Evolutionary conservation across 2,797 vertebrate species (phyloP).

Genomic region (Acanthis flammea): DNA sequence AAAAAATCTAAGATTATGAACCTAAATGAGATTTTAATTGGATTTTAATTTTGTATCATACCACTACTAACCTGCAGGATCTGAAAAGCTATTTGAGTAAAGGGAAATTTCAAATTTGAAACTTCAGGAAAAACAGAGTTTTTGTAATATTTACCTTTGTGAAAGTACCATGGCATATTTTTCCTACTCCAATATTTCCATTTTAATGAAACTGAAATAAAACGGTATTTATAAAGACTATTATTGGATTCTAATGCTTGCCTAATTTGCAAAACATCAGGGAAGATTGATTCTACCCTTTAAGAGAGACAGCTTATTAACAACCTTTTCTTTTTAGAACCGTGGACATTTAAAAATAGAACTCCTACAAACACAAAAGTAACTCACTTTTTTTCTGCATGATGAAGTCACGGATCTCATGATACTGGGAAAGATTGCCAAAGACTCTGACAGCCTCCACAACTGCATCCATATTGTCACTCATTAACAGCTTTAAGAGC

Average conservation of each 20-base stretch:
- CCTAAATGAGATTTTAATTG: not conserved
- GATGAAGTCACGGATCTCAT: conserved; percentile 86
- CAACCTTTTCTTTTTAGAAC: not conserved
- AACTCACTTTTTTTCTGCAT: conserved; percentile 85
- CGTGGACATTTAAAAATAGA: not conserved
- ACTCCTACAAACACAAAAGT: not conserved
- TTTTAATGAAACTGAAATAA: not conserved
- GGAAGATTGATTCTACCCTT: conserved; percentile 3
- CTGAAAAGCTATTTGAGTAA: not conserved
- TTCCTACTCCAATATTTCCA: not conserved
- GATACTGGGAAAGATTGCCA: conserved; percentile 89
- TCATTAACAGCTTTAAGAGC: conserved; percentile 86
- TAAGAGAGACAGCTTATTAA: conserved; percentile 10
- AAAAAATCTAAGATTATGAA: not conserved
- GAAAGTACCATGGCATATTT: not conserved
- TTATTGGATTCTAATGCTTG: not conserved
- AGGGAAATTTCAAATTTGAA: not conserved
- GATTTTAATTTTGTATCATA: not conserved
- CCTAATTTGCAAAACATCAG: not conserved
- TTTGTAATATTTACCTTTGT: not conserved
- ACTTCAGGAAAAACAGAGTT: not conserved
- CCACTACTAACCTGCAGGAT: not conserved
- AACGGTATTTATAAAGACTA: not conserved
- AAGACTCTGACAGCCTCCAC: conserved; percentile 90
- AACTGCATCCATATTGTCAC: conserved; percentile 85